Percentiles rank a stretch among this genome's conserved stretches.
Conservation (phyloP, 2,888 invertebrate species). For the Cactoblastis cactorum region DNA sequence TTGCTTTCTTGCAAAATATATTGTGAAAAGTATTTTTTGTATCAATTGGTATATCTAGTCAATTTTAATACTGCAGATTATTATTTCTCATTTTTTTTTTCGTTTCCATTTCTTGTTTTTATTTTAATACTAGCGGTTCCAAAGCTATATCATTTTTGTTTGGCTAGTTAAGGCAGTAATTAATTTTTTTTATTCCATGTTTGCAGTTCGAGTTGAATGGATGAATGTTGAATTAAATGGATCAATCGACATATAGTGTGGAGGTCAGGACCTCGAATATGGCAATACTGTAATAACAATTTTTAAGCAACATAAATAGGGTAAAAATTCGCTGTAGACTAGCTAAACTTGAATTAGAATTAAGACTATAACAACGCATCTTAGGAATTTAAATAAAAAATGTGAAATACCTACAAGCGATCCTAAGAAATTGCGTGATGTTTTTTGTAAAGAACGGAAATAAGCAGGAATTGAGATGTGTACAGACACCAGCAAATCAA, state of each 20-base stretch:
- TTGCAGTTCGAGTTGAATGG: too few species aligned
- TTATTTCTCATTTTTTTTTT: neutral
- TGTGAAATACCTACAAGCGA: neutral
- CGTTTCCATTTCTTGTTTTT: neutral
- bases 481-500: slow-evolving; percentile 11
- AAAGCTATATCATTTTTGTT: too few species aligned
- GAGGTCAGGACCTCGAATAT: too few species aligned
- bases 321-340: neutral
- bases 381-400: neutral
- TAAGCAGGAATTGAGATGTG: slow-evolving; percentile 37
- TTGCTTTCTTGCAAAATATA: neutral
- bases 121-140: too few species aligned
- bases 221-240: too few species aligned
- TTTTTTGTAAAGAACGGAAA: slow-evolving; percentile 8
- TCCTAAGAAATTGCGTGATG: neutral
- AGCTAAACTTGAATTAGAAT: neutral
- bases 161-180: too few species aligned
- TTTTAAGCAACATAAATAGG: neutral
- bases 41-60: slow-evolving; percentile 4
- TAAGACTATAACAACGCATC: neutral
- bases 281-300: neutral
- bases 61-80: neutral
- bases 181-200: too few species aligned
- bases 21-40: neutral
- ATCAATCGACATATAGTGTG: too few species aligned